These are phyloP conservation scores for Icerya purchasi DNA, from an alignment of 2,888 invertebrate species.

Conservation along the genomic window DNA sequence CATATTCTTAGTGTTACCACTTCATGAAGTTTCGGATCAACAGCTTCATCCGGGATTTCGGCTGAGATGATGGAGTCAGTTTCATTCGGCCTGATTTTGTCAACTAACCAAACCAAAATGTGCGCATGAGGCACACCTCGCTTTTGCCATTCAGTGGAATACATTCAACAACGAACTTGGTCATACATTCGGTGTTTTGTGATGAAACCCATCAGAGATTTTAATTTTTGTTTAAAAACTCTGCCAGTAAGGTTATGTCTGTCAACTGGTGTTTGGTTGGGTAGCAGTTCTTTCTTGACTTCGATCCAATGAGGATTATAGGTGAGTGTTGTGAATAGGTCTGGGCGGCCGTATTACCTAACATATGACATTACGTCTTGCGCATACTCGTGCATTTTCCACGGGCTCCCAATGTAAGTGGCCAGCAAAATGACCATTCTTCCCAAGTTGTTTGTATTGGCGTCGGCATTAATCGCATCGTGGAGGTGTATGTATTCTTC, in stretches of 20 bases:
- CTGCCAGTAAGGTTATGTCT: constrained; percentile 19
- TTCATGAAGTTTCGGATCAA: constrained; percentile 19
- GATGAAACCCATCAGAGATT: no score
- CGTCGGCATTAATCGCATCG: no score
- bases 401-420: constrained; percentile 20
- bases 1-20: constrained; percentile 22
- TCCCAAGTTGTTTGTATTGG: constrained; percentile 17
- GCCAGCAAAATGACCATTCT: constrained; percentile 20
- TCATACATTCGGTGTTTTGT: constrained; percentile 14
- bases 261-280: constrained; percentile 15
- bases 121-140: constrained; percentile 21
- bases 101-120: no score
- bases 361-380: constrained; percentile 23
- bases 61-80: constrained; percentile 22
- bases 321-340: constrained; percentile 20
- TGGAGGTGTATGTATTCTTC: constrained; percentile 21
- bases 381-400: constrained; percentile 21
- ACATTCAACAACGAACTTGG: constrained; percentile 18
- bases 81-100: constrained; percentile 20
- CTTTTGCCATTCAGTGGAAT: constrained; percentile 21
- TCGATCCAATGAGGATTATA: constrained; percentile 21
- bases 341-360: constrained; percentile 18
- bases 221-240: no score
- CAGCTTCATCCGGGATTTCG: constrained; percentile 21
- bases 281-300: constrained; percentile 16